Base-by-base conservation (phyloP, 2,888 invertebrate genomes). In the Idaea straminata region DNA sequence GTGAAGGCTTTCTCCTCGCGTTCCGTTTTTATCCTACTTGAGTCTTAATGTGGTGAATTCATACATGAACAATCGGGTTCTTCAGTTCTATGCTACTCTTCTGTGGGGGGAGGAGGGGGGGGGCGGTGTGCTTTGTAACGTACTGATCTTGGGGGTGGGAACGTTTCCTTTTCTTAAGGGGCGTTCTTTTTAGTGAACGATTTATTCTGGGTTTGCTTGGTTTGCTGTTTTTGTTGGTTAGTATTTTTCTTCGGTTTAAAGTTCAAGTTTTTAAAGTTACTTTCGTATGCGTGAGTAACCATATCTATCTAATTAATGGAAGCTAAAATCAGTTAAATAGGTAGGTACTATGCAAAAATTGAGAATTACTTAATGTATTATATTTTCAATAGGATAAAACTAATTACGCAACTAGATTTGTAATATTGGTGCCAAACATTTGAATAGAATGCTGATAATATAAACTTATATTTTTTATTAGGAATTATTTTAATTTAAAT, bases 41-140 rank as follows among this genome's bases (percentile, higher is more conserved):
- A 93, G 93, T 94, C 91, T 87, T 95, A 94, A 95, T 95, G 95
- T 95, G 94, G 93, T 95, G 95, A 94, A 95, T 95, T 94, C 94
- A 95, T 95, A 95, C 94, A 95, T 95, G 94, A 94, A 94, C 94
- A 95, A 93, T 91, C 83, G 89, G 79, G 87, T 78, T 82, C 83
- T 83, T 78, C 86, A 85, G 88, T 82, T 84, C 83, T 80, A 73
- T 76, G 82, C 25, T 25, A 75, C 64, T 72, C 76, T 68, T 67
- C 74, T 69, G 75, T 72, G 72, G 71, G 66, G 66, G 69, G 69
- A 70, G 35, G 75, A 72, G 72, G 71, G 66, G 66, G 69, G 69
- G 71, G 35, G 64, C 69, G 71, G 73, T 77, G 76, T 78, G 74
- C 80, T 84, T 84, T 85, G 86, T 85, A 36, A 47, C 47, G 47